Evolutionary conservation across 2,113 vertebrate genomes (phyloP).

Genomic region (Onychorhynchus coronatus): DNA sequence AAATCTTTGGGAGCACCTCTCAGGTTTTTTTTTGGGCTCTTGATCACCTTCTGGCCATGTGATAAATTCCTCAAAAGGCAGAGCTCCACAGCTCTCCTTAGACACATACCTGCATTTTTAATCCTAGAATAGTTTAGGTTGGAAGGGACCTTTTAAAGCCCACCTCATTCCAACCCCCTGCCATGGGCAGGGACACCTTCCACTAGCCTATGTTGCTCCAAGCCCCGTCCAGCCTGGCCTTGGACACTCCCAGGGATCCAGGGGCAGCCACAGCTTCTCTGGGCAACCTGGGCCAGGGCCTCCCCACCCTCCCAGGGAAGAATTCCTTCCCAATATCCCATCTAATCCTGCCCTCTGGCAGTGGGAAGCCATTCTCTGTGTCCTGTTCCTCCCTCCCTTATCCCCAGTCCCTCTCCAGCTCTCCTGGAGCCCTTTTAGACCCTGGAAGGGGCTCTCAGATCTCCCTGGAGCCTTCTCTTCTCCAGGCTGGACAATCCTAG

Average conservation of each 20-base stretch:
- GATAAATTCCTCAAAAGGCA: neutral
- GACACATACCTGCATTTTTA: neutral
- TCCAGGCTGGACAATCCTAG: neutral
- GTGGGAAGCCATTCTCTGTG: neutral
- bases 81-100: neutral
- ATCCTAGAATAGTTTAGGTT: neutral
- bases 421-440: neutral
- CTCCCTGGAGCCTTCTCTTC: neutral
- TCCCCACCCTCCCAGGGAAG: neutral
- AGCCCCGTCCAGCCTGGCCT: neutral
- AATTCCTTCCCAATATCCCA: neutral
- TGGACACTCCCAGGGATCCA: neutral
- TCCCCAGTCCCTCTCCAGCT: neutral
- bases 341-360: neutral
- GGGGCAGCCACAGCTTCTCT: neutral
- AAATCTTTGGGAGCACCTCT: neutral
- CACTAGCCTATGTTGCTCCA: neutral
- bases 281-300: neutral
- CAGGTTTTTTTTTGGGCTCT: neutral
- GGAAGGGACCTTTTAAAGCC: neutral
- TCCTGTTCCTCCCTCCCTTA: neutral
- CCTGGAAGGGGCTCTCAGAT: neutral
- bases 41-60: rapidly evolving
- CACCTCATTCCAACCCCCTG: neutral
- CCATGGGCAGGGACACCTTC: neutral